phyloP scores from a whole-genome alignment of 1,140 invertebrate genomes.

The Zaprionus ornatus region DNA sequence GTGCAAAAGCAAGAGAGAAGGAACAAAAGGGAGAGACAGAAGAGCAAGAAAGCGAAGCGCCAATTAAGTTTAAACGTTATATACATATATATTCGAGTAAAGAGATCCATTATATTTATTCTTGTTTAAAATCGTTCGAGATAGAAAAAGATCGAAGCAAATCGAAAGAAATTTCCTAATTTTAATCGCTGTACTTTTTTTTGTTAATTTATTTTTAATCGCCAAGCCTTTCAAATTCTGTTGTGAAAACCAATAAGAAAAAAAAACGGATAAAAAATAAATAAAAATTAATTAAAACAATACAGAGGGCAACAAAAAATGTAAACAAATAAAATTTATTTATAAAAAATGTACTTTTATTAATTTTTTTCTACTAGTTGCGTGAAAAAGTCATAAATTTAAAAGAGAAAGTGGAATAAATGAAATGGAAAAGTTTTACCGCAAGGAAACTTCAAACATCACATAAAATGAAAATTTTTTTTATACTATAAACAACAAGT shows the following conservation, averaged over 20 bases:
- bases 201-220: constrained; percentile 79
- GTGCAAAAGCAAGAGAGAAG: constrained; percentile 22
- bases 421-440: constrained; percentile 31
- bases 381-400: constrained; percentile 74
- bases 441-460: constrained; percentile 42
- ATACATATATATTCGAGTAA: constrained; percentile 53
- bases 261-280: constrained; percentile 30
- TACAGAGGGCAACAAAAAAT: constrained; percentile 15
- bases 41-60: constrained; percentile 45
- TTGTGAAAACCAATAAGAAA: constrained; percentile 51
- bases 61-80: constrained; percentile 64
- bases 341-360: constrained; percentile 19
- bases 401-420: constrained; percentile 57
- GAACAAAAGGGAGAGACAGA: constrained; percentile 20
- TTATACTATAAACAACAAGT: constrained; percentile 3
- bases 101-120: constrained; percentile 56
- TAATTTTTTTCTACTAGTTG: constrained; percentile 67
- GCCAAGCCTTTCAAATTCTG: constrained; percentile 61
- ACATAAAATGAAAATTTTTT: constrained; percentile 40
- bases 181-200: constrained; percentile 56
- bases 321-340: constrained; percentile 49
- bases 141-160: constrained; percentile 15
- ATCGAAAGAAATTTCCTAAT: constrained; percentile 21
- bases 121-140: constrained; percentile 18
- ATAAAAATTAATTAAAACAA: constrained; percentile 42